Base-by-base conservation (phyloP, 2,888 invertebrate species). In the Plagodis pulveraria region DNA sequence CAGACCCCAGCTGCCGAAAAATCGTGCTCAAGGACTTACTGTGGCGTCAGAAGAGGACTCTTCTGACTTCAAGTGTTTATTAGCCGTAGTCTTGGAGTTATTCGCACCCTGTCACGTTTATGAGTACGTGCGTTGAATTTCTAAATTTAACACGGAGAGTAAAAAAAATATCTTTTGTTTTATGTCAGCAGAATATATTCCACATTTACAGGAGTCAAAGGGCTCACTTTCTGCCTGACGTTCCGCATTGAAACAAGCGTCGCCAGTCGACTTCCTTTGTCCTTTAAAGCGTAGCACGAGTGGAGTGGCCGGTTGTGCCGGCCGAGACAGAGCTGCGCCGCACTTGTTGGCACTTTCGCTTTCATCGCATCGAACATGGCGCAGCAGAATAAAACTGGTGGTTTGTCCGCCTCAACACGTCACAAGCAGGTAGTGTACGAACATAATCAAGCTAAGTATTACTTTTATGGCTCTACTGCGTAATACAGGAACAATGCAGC, bases 341-440 rank as follows among this genome's bases (percentile, higher is more conserved):
- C 68, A 70, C 80, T 83, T 77, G 81, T 84, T 83, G 77, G 79
- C 87, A 86, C 88, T 89, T 88, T 89, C 89, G 78, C 87, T 89
- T 84, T 87, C 82, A 63, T 76, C 69, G 67, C 72, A 76, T 76
- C 74, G 73, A 70, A 73, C 63, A 73, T 65, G 69, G 70, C 65
- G 69, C 71, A 65, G 71, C 62, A 56, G 36, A 58, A 22, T 22
- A 22, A 22, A 22, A 22, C 59, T 50, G 52, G 62, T 50, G 54
- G 62, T 66, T 62, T 58, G 62, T 62, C 57, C 45, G 50, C 66
- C 63, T 63, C 47, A 63, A 60, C 66, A 66, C 63, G 62, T 65
- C 57, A 44, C 57, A 46, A 47, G 38, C 61, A 65, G 67, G 69
- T 62, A 67, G 60, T 57, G 58, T 63, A 58, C 56, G 53, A 46